phyloP scores from a whole-genome alignment of 30 jellyfish, hydroid and myxozoan species.

The Sanderia malayensis region DNA sequence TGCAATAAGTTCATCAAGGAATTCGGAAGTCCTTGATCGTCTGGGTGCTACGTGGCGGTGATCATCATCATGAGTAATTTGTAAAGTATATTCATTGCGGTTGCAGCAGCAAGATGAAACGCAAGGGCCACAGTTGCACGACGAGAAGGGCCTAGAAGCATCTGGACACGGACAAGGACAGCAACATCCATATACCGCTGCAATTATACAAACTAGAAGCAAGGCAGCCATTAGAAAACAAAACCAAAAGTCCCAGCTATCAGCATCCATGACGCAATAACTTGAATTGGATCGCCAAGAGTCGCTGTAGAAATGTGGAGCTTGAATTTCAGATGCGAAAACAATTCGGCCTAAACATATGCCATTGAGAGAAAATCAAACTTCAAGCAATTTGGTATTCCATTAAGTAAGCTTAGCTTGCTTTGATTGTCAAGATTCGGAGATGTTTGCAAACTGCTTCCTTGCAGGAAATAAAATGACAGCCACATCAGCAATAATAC shows the following conservation, averaged over 20 bases:
- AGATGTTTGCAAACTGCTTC: too few relatives aligned
- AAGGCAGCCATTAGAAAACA: constrained; percentile 30
- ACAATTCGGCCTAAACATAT: too few relatives aligned
- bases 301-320: too few relatives aligned
- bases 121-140: too few relatives aligned
- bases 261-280: constrained; percentile 10
- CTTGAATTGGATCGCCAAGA: too few relatives aligned
- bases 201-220: neutral
- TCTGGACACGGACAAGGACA: neutral
- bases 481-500: too few relatives aligned
- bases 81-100: neutral
- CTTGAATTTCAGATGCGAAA: too few relatives aligned
- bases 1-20: neutral
- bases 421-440: too few relatives aligned
- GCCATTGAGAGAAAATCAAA: too few relatives aligned
- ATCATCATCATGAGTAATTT: neutral
- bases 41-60: neutral
- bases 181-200: constrained; percentile 24
- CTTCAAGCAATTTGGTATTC: neutral
- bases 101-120: constrained; percentile 17
- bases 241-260: constrained; percentile 3
- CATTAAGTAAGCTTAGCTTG: too few relatives aligned
- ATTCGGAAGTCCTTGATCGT: neutral
- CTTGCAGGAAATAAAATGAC: too few relatives aligned
- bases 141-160: too few relatives aligned